Percentiles rank a stretch among this genome's conserved stretches.
phyloP scores from a whole-genome alignment of 2,113 vertebrate species.

The Xyliphius kryptos region DNA sequence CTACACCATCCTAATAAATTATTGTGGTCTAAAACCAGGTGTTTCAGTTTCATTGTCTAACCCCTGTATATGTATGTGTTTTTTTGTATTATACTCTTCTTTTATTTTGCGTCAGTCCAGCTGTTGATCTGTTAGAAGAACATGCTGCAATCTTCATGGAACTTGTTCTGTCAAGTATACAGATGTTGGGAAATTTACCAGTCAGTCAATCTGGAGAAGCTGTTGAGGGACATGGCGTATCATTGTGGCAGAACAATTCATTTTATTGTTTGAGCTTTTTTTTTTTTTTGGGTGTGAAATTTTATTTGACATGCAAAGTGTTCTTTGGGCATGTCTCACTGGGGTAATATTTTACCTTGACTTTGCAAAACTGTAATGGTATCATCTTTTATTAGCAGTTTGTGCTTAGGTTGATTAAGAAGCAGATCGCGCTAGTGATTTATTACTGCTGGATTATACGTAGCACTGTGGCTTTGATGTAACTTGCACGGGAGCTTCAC shows the following conservation, averaged over 20 bases:
- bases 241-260: conserved; percentile 54
- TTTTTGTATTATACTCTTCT: no score
- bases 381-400: conserved; percentile 52
- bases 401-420: conserved; percentile 57
- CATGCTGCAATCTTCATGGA: conserved; percentile 15
- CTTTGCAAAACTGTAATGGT: conserved; percentile 54
- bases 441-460: conserved; percentile 49
- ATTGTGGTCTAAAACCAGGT: no score
- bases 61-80: no score
- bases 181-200: conserved; percentile 32
- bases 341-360: conserved; percentile 58
- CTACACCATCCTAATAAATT: no score
- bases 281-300: conserved; percentile 58
- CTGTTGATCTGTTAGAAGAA: no score
- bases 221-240: conserved; percentile 47
- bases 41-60: no score
- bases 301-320: conserved; percentile 66
- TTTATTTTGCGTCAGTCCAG: no score
- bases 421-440: conserved; percentile 50
- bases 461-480: conserved; percentile 42
- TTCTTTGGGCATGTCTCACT: conserved; percentile 47
- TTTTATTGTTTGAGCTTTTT: conserved; percentile 53
- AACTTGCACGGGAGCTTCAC: conserved; percentile 41
- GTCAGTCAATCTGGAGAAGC: conserved; percentile 34
- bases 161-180: conserved; percentile 20